Base-by-base conservation (phyloP, 2,797 vertebrate genomes). In the Acanthurus tractus region DNA sequence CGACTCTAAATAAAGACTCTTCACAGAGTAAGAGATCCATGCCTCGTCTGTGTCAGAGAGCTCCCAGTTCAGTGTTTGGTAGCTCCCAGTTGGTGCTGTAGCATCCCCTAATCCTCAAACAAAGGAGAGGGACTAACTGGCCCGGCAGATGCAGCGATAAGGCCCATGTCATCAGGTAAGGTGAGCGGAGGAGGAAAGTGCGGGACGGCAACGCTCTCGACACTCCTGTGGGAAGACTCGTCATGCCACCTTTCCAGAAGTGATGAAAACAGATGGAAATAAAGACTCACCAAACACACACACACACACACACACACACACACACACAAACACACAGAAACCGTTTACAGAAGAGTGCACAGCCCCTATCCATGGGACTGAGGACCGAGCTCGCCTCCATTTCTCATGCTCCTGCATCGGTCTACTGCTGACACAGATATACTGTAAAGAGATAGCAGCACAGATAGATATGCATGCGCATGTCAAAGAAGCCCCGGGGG, bases 391-490 rank as follows among this genome's bases (percentile, higher is more conserved):
- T 86, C 13, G 83, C 89, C 90, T 88, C 86, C 82, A 84, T 93
- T 94, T 92, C 93, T 93, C 93, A 94, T 83, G 91, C 78, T 85
- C 84, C 84, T 56, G 82, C 73, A 81, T 89, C 74, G 70, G 86
- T 86, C 76, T 67, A 40, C 72, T 93, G 93, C 93, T 93, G 93
- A 94, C 93, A 88, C 90, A 90, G 93, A 87, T 86, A 71, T 85
- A 89, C 85, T 83, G 85, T 82, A 74, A 66, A 86, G 82, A 94
- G 93, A 94, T 94, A 81, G 91, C 81, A 70, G 72, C 75, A 49
- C 78, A 90, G 92, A 93, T 93, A 93, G 79, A 70, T 84, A 63
- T 83, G 79, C 70, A 65, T 74, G 82, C 82, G 82, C 76, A 81
- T 72, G 88, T 88, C 82, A 84, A 78, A 73, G 85, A 66, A 71